Evolutionary conservation across 2,797 vertebrate species (phyloP), one percentile per base, ranked within the genome.

Genomic region (Lithobates pipiens): DNA sequence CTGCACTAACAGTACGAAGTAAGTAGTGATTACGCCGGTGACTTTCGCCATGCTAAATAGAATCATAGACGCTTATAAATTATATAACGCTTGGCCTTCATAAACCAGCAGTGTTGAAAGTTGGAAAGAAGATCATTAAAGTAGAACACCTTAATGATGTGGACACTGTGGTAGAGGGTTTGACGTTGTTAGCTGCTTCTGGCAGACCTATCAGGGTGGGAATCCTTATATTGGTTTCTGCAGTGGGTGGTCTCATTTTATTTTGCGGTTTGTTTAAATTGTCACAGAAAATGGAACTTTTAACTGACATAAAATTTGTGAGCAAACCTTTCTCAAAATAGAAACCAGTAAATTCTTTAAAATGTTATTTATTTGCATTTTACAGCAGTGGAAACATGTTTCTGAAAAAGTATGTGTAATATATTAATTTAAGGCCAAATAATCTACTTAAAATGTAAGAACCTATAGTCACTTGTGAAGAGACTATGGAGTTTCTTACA

Each of bases 201-300:
- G 54, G 54, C 54, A 61, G 21, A 61, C 5, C 54, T 61, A 23
- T 15, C 10, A 13, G 25, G 27, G 16, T 67, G 25, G 65, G 27
- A 11, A 11, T 10, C 25, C 13, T 15, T 27, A 11, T 10, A 29
- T 13, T 67, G 65, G 65, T 67, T 29, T 67, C 10, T 67, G 65
- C 65, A 29, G 9, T 67, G 65, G 65, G 65, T 67, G 65, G 25
- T 67, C 65, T 29, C 11, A 18, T 25, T 29, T 25, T 67, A 67
- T 67, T 67, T 67, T 67, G 65, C 10, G 65, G 65, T 67, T 67
- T 67, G 65, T 67, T 67, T 67, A 67, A 25, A 25, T 67, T 29
- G n/a, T 67, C 27, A 67, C 65, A 67, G n/a, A 67, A 25, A 67
- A 67, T 27, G 65, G 25, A 27, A 67, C 54, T 61, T 61, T 61